Evolutionary conservation across 2,797 vertebrate genomes (phyloP), one percentile per base, ranked within the genome.

Genomic region (Calcarius lapponicus): DNA sequence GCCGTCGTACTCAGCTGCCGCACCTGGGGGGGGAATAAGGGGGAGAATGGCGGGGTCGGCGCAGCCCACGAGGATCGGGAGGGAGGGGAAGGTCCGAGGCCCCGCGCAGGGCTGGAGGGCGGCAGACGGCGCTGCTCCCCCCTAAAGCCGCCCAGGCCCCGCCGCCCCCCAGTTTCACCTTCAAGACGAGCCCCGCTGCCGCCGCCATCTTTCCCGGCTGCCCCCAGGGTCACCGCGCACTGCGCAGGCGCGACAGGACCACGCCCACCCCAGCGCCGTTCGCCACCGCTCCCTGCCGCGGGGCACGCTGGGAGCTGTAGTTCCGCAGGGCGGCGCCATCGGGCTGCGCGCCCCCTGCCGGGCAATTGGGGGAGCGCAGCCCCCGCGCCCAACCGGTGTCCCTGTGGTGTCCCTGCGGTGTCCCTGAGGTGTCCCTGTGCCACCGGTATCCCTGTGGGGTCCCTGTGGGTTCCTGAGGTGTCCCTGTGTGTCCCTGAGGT

Each of bases 1-100:
- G 76, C 94, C 48, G 95, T 84, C 71, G 93, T 92, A 51, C 95
- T 96, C n/a, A 96, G 78, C 73, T 96, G 95, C 92, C 95, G 92
- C 58, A 93, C 85, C 93, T 93, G 40, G 10, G 17, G 42, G 42
- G 50, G 26, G 42, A 26, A 26, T 7, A 42, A 62, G 0, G 7
- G n/a, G 8, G 24, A 65, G 13, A 79, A 34, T 2, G 15, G 50
- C 43, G 22, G 10, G 26, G 26, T 50, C 21, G 17, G 48, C 17
- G 24, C 42, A 17, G 15, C 26, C 18, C 43, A 38, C 10, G 11
- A 36, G 6, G 32, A 20, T 16, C 4, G 10, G 15, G 29, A 26
- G 28, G 10, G n/a, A 47, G 8, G 32, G 4, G 11, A 20, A 32
- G 9, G 11, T 2, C 12, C 17, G 38, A 54, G 34, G 12, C 28